Evolutionary conservation across 2,888 invertebrate species (phyloP), one percentile per base, ranked within the genome.

Genomic region (Cephonodes hylas): DNA sequence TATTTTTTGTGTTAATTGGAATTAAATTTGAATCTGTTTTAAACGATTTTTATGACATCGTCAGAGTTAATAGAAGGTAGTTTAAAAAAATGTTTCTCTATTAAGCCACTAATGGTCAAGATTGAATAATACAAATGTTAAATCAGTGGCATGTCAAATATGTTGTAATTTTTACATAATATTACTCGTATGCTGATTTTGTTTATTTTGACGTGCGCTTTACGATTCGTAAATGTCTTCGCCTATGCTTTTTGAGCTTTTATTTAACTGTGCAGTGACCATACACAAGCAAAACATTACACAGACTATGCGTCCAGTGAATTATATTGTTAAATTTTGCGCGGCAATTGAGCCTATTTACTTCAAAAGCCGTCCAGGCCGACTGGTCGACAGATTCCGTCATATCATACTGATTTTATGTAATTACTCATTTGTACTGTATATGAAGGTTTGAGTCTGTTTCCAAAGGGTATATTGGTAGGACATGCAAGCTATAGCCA

Each of bases 191-290:
- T 61, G 58, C 60, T 56, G 63, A 61, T 65, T n/a, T 64, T 70
- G 66, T 65, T 69, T 53, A 53, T 27, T 74, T 71, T 70, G 63
- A 73, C 73, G 72, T 77, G 68, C 73, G 71, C 69, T 71, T 79
- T 81, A 73, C 74, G 66, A 63, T 73, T 59, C 34, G 69, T 69
- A 69, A 71, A 64, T 66, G 73, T 77, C 76, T 77, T 76, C 67
- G 76, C 75, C 71, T 74, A 76, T 76, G 87, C 86, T 86, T 84
- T 75, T 84, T 75, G 82, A 81, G 86, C 86, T 87, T 87, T 73
- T 71, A 66, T 79, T 81, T 81, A 78, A 79, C 77, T 78, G 75
- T 75, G 59, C 59, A 59, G 76, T 73, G 77, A 72, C 58, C 66
- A 71, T 59, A 31, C 53, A 67, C 31, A 27, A 27, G 18, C 53